Percentiles rank a stretch among this genome's conserved stretches.
Evolutionary conservation across 2,888 invertebrate species (phyloP).

Genomic region (Zelleria hepariella): DNA sequence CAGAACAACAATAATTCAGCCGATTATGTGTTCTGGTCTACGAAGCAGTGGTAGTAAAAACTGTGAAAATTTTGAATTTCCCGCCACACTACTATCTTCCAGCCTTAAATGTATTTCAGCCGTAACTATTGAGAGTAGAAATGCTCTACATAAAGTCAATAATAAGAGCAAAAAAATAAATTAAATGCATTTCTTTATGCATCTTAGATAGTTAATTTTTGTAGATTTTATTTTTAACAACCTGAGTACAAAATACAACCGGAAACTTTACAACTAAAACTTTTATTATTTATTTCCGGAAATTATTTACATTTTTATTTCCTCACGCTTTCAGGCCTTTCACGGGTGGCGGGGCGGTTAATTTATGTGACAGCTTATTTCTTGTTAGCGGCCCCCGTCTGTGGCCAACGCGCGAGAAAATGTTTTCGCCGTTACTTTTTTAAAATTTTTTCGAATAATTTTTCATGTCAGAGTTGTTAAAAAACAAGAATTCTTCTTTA

Average conservation of each 20-base stretch:
- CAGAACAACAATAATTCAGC: no score
- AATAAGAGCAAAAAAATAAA: no score
- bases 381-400: slow-evolving; percentile 18
- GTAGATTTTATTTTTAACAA: neutral
- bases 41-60: no score
- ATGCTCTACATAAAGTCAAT: no score
- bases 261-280: no score
- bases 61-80: no score
- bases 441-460: neutral
- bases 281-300: slow-evolving; percentile 1
- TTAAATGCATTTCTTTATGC: no score
- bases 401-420: slow-evolving; percentile 11
- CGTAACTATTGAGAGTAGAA: no score
- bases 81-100: no score
- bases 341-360: slow-evolving; percentile 26
- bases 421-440: neutral
- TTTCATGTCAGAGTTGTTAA: neutral
- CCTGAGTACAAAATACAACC: no score
- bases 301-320: slow-evolving; percentile 13
- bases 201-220: neutral
- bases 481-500: neutral
- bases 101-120: no score
- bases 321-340: slow-evolving; percentile 22
- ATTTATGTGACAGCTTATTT: slow-evolving; percentile 44
- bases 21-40: no score